phyloP scores from a whole-genome alignment of 2,113 vertebrate species.

The Corythornis cristatus region DNA sequence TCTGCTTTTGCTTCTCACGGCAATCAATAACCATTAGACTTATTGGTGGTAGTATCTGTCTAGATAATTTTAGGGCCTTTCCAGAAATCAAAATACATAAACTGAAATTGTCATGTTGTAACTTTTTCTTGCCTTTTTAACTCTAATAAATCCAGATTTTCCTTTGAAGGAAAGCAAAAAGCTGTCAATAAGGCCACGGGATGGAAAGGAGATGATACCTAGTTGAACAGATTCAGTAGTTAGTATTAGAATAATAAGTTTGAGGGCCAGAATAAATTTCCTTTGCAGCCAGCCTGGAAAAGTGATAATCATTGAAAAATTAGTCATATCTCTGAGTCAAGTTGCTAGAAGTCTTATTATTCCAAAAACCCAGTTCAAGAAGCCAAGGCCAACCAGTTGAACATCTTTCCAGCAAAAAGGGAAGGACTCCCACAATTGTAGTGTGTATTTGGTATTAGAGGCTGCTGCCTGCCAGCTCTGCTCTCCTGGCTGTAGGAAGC shows the following conservation, averaged over 20 bases:
- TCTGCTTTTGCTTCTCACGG: slow-evolving; percentile 4
- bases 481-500: neutral
- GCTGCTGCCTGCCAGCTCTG: neutral
- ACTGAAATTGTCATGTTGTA: neutral
- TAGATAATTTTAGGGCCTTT: slow-evolving; percentile 12
- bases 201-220: neutral
- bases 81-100: slow-evolving; percentile 7
- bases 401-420: neutral
- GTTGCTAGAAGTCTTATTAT: neutral
- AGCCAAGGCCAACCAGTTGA: neutral
- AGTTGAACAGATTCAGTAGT: neutral
- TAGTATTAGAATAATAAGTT: neutral
- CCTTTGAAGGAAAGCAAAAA: neutral
- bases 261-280: neutral
- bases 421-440: neutral
- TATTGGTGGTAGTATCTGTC: neutral
- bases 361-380: neutral
- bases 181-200: neutral
- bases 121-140: neutral
- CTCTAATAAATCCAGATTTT: neutral
- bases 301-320: neutral
- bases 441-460: neutral
- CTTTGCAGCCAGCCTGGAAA: neutral
- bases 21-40: slow-evolving; percentile 54
- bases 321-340: neutral